Base-by-base conservation (phyloP, 2,888 invertebrate genomes). In the Aleiodes alternator region DNA sequence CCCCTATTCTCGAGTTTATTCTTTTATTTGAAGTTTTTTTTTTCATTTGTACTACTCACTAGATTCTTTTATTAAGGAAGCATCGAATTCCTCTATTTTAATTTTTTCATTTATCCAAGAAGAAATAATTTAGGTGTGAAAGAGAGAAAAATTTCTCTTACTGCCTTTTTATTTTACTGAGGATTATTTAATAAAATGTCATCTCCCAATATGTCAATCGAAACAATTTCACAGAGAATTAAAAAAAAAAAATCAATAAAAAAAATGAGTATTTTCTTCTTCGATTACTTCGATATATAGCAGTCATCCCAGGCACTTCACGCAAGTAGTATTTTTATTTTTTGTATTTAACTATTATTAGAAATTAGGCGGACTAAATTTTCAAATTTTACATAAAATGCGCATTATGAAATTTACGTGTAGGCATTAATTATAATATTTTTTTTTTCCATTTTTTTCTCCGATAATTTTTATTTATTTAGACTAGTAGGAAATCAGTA, bases 401-500 rank as follows among this genome's bases (percentile, higher is more conserved):
- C 34, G 69, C 69, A 57, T 74, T 70, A 66, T 48, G 53, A 73
- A 66, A 72, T 70, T 51, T 66, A 48, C 59, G 69, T 51, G 57
- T 69, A 73, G 23, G 64, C 64, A 38, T 23, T 34, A 34, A 34
- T 34, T 34, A 34, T 64, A 64, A 64, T 64, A 64, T 64, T 6
- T 43, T 48, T 64, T 64, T 34, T 66, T 66, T 51, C 14, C 23
- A 23, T 23, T 23, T 51, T 23, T 51, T 51, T 71, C 14, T 8
- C 31, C 50, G 38, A 51, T 57, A 70, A 78, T 73, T 78, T 78
- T 53, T 75, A 57, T 72, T 73, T 76, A 72, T 72, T 73, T 77
- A 53, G 51, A 69, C 53, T 76, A 76, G 69, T 71, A 79, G 78
- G 74, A 80, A 80, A 79, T 78, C 77, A 78, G 75, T 73, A 74